A percentile compares a stretch with the other conserved stretches of the same genome.
Conservation (phyloP, 2,888 invertebrate genomes). For the Drosophila diplacantha region DNA sequence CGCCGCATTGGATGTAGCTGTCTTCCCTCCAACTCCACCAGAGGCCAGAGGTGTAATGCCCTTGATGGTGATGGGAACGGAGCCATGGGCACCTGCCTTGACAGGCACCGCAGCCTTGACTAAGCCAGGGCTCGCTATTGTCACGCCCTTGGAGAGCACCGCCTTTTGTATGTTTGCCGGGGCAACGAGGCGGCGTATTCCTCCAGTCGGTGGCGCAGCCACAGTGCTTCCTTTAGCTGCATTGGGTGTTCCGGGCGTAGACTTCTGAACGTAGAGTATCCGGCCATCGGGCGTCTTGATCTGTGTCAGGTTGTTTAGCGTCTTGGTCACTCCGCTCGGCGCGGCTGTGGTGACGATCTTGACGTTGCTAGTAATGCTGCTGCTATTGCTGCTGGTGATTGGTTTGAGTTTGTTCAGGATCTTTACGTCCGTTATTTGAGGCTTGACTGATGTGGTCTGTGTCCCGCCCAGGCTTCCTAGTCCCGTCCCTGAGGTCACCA, state of each 20-base stretch:
- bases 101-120: constrained; percentile 41
- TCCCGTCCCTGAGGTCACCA: constrained; percentile 36
- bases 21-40: background rate
- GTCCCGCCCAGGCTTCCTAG: background rate
- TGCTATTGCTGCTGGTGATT: constrained; percentile 14
- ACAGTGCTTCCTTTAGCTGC: constrained; percentile 66
- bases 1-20: background rate
- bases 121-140: constrained; percentile 39
- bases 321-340: constrained; percentile 9
- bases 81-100: constrained; percentile 1
- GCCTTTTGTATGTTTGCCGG: constrained; percentile 50
- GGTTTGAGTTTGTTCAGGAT: constrained; percentile 59
- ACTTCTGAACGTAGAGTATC: constrained; percentile 78
- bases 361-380: constrained; percentile 45
- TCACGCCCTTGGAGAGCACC: constrained; percentile 51
- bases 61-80: constrained; percentile 35
- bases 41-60: constrained; percentile 39
- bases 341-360: constrained; percentile 53
- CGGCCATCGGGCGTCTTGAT: constrained; percentile 77
- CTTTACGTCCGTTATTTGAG: constrained; percentile 49
- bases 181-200: constrained; percentile 27
- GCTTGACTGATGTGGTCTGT: constrained; percentile 4
- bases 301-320: constrained; percentile 51
- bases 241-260: constrained; percentile 30
- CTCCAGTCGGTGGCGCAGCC: constrained; percentile 16